phyloP scores from a whole-genome alignment of 2,797 vertebrate species.

The Eleutherodactylus coqui region DNA sequence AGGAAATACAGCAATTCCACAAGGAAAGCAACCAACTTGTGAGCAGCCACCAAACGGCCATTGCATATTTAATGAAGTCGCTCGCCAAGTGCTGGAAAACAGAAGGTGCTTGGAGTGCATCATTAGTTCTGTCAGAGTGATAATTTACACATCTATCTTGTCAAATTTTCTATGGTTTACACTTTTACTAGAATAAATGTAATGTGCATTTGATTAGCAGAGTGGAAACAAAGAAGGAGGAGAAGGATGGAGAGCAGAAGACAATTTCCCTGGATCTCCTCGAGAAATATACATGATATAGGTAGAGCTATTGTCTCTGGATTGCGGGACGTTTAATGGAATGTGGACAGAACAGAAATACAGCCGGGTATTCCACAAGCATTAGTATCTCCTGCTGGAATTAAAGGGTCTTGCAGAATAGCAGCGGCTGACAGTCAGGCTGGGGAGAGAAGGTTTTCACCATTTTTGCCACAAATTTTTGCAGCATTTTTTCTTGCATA shows the following conservation, averaged over 20 bases:
- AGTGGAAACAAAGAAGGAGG: slow-evolving; percentile 76
- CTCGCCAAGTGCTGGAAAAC: slow-evolving; percentile 86
- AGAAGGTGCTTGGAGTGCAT: slow-evolving; percentile 99
- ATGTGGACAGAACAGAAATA: not conserved
- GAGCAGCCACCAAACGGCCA: slow-evolving; percentile 82
- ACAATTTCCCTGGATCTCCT: slow-evolving; percentile 69
- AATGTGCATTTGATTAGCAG: slow-evolving; percentile 84
- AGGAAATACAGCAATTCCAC: slow-evolving; percentile 83
- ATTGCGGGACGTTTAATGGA: slow-evolving; percentile 16
- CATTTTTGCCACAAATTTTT: no score
- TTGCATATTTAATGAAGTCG: slow-evolving; percentile 88
- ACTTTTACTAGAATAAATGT: slow-evolving; percentile 96
- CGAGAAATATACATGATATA: slow-evolving; percentile 68
- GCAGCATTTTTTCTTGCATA: no score
- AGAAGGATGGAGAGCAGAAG: slow-evolving; percentile 59
- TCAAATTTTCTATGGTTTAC: slow-evolving; percentile 93
- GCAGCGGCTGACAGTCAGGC: no score
- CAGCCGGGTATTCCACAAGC: not conserved
- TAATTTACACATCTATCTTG: slow-evolving; percentile 99
- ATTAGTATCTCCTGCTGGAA: not conserved
- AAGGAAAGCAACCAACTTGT: slow-evolving; percentile 84
- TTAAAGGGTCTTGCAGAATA: not conserved
- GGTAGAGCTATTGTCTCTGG: slow-evolving; percentile 50
- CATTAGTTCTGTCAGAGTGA: slow-evolving; percentile 99
- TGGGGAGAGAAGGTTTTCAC: no score